Conservation (phyloP, 2,113 vertebrate genomes). For the Aspidoscelis tigris region DNA sequence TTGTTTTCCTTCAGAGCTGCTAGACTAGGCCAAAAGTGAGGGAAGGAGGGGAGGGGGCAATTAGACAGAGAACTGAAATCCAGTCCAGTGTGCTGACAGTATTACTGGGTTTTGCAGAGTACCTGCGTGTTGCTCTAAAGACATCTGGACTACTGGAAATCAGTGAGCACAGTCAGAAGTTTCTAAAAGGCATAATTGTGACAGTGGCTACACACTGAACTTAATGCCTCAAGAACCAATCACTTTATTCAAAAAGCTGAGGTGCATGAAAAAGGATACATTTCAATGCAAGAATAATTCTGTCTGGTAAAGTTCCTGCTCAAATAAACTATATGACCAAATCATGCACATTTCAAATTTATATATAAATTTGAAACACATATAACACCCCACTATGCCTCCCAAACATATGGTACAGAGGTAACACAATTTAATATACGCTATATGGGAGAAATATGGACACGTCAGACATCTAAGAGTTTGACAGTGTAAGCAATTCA, state of each 20-base stretch:
- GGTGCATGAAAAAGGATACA: conserved; percentile 69
- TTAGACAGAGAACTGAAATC: conserved; percentile 23
- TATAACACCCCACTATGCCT: neutral
- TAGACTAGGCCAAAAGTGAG: conserved; percentile 54
- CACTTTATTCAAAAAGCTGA: conserved; percentile 64
- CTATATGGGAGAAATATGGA: conserved; percentile 70
- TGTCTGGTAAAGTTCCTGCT: conserved; percentile 73
- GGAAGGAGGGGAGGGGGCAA: conserved; percentile 40
- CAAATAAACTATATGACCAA: conserved; percentile 75
- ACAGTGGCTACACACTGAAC: conserved; percentile 69
- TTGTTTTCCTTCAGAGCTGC: conserved; percentile 75
- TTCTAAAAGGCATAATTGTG: conserved; percentile 71
- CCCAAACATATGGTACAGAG: conserved; percentile 61
- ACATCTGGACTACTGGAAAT: conserved; percentile 76
- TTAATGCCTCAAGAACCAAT: conserved; percentile 61
- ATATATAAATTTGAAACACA: conserved; percentile 26
- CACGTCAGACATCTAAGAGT: conserved; percentile 72
- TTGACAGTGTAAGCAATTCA: conserved; percentile 71
- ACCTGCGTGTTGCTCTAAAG: conserved; percentile 75
- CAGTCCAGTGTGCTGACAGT: conserved; percentile 65
- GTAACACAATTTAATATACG: conserved; percentile 65
- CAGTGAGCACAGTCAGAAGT: conserved; percentile 46
- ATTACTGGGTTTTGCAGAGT: conserved; percentile 68
- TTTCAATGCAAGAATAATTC: conserved; percentile 73
- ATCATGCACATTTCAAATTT: conserved; percentile 63